These are phyloP conservation scores for Cheiracanthium punctorium DNA, from an alignment of 2,888 invertebrate species.

Conservation along the genomic window DNA sequence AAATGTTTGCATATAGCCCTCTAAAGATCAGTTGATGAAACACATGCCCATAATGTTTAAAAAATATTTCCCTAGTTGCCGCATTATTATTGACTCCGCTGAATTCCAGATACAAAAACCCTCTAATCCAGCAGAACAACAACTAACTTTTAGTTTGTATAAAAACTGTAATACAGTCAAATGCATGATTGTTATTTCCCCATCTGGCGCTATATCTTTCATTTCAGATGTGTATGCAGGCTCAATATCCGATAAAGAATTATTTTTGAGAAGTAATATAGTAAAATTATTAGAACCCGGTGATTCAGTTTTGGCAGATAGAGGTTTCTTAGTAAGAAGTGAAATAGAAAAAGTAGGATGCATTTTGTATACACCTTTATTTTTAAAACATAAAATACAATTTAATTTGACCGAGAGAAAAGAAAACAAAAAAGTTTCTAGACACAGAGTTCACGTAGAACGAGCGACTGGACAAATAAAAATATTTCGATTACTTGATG, in stretches of 20 bases:
- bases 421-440: background rate
- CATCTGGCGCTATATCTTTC: conserved; percentile 11
- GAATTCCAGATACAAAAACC: conserved; percentile 20
- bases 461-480: background rate
- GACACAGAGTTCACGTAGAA: background rate
- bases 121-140: background rate
- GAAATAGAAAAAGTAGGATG: background rate
- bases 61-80: too few species aligned
- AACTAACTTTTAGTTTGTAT: background rate
- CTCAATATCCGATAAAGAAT: conserved; percentile 13
- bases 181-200: conserved; percentile 10
- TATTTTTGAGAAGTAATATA: background rate
- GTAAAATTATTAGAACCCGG: background rate
- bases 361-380: background rate
- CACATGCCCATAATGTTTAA: too few species aligned
- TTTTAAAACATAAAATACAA: conserved; percentile 2
- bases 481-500: background rate
- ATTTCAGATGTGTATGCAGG: conserved; percentile 23
- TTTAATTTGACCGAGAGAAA: too few species aligned
- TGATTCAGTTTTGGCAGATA: conserved; percentile 23
- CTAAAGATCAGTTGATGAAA: too few species aligned
- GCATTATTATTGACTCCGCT: conserved; percentile 7
- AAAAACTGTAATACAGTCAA: background rate
- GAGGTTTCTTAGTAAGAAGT: background rate
- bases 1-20: too few species aligned